Evolutionary conservation across 2,797 vertebrate genomes (phyloP), one percentile per base, ranked within the genome.

Genomic region (Crocodylus rhombifer): DNA sequence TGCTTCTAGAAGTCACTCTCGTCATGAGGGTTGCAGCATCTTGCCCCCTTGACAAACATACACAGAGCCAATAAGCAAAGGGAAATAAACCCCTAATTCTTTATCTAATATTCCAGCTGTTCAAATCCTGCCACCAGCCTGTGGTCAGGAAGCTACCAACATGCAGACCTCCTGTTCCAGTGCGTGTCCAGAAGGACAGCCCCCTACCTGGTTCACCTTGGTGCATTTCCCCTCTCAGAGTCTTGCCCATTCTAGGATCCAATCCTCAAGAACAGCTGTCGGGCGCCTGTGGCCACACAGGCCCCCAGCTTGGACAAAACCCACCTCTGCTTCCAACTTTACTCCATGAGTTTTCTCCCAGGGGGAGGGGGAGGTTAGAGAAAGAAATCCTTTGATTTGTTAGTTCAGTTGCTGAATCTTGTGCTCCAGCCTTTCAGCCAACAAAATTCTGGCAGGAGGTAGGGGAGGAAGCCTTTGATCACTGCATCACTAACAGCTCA

Each of bases 61-160:
- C 33, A 15, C 0, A 5, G 16, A 4, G 0, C 4, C 16, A 14
- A 20, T 57, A 28, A 57, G 20, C 33, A 18, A 16, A 25, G 13
- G 21, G 63, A 77, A 80, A 73, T 6, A 28, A 73, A 11, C 58
- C 20, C 20, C 2, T 42, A 4, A 1, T 5, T 5, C 51, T 67
- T 17, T 55, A 61, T 56, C 55, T 15, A 2, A 15, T 58, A 63
- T 58, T 78, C 6, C 26, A 33, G 15, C 36, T 58, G 67, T 42
- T 62, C n/a, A 18, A 57, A 11, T 20, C 76, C 55, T 36, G 60
- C 79, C 36, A 56, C 2, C 33, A 0, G 0, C 42, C 42, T 51
- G 42, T 11, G 23, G 76, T 4, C 12, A 5, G 51, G 57, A 57
- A 84, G 69, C 20, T 51, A 15, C 63, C 7, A 25, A 5, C 18